A percentile compares a stretch with the other conserved stretches of the same genome.
phyloP scores from a whole-genome alignment of 2,888 invertebrate species.

The Cheilosia vulpina region DNA sequence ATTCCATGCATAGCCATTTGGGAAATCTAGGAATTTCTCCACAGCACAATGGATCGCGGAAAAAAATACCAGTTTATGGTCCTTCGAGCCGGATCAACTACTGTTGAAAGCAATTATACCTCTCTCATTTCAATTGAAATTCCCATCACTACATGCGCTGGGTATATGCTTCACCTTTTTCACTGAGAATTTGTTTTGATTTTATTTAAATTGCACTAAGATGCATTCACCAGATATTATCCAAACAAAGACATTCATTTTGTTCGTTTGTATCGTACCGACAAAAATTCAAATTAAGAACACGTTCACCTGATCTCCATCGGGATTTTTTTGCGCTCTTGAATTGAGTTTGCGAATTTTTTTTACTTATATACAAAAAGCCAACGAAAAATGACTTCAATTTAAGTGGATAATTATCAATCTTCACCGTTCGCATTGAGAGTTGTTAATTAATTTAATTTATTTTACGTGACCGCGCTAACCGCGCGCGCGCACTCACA shows the following conservation, averaged over 20 bases:
- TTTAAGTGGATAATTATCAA: slow-evolving; percentile 62
- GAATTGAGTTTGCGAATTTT: slow-evolving; percentile 14
- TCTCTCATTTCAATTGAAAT: slow-evolving; percentile 20
- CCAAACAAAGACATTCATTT: slow-evolving; percentile 13
- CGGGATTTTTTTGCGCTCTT: slow-evolving; percentile 11
- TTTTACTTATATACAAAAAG: slow-evolving; percentile 1
- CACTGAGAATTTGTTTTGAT: slow-evolving; percentile 12
- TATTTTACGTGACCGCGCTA: slow-evolving; percentile 68
- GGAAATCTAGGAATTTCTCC: neutral
- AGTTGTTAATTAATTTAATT: slow-evolving; percentile 71
- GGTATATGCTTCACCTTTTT: slow-evolving; percentile 7
- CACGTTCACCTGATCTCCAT: slow-evolving; percentile 60
- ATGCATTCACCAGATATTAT: slow-evolving; percentile 25
- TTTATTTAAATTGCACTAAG: slow-evolving; percentile 40
- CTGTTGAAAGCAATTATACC: neutral
- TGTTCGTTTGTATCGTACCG: neutral
- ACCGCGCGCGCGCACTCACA: slow-evolving; percentile 16
- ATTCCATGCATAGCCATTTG: neutral
- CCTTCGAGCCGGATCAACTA: slow-evolving; percentile 33
- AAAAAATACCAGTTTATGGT: slow-evolving; percentile 13
- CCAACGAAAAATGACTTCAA: slow-evolving; percentile 46
- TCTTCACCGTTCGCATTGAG: slow-evolving; percentile 42
- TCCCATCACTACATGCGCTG: slow-evolving; percentile 19
- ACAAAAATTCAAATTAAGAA: slow-evolving; percentile 58
- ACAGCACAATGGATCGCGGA: neutral